Conservation (phyloP, 2,888 invertebrate species). For the Parascotia fuliginaria region DNA sequence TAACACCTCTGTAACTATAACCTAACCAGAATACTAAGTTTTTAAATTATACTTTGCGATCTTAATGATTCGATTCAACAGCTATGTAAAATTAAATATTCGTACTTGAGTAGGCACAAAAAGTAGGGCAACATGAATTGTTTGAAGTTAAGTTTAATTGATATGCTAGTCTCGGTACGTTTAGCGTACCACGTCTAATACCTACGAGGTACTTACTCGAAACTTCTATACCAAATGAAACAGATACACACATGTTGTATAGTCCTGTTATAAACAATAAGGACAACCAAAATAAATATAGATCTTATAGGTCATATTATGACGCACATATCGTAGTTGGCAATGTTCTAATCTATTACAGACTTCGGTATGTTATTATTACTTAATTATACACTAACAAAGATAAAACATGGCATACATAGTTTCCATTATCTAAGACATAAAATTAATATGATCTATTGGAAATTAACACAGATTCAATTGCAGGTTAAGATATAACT, state of each 20-base stretch:
- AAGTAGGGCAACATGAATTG: slow-evolving; percentile 64
- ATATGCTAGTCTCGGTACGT: slow-evolving; percentile 66
- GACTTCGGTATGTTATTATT: no score
- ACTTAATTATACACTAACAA: background rate
- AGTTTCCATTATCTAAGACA: background rate
- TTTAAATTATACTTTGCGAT: slow-evolving; percentile 4
- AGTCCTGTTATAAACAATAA: slow-evolving; percentile 27
- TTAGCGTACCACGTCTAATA: slow-evolving; percentile 58
- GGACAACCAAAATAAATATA: background rate
- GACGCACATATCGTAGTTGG: background rate
- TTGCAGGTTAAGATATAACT: background rate
- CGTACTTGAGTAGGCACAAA: slow-evolving; percentile 55
- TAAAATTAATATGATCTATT: background rate
- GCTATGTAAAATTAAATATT: slow-evolving; percentile 41
- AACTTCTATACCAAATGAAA: slow-evolving; percentile 50
- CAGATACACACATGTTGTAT: slow-evolving; percentile 45
- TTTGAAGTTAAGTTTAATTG: slow-evolving; percentile 62
- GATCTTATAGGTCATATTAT: background rate
- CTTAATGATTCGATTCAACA: slow-evolving; percentile 21
- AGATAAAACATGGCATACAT: background rate
- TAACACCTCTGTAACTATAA: background rate
- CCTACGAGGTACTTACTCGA: slow-evolving; percentile 50
- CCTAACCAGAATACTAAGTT: slow-evolving; percentile 2
- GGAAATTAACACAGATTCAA: slow-evolving; percentile 14
- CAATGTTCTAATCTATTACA: background rate